phyloP scores from a whole-genome alignment of 2,888 invertebrate genomes.

The Leuctra nigra region DNA sequence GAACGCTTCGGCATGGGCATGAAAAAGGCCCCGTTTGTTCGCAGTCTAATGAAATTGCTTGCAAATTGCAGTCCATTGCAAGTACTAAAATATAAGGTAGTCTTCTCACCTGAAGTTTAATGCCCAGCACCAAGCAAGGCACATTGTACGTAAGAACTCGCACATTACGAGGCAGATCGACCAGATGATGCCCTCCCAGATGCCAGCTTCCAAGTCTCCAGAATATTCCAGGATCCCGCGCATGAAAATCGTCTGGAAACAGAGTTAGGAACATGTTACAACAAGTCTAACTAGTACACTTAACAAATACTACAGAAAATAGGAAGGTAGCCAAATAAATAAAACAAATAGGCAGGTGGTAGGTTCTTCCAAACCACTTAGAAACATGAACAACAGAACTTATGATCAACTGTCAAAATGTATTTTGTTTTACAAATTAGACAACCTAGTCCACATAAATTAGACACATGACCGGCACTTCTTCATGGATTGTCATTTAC shows the following conservation, averaged over 20 bases:
- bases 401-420: not conserved
- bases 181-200: conserved; percentile 43
- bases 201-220: conserved; percentile 38
- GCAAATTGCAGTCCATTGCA: too few relatives aligned
- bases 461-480: not conserved
- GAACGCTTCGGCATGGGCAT: too few relatives aligned
- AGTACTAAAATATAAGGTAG: too few relatives aligned
- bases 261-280: too few relatives aligned
- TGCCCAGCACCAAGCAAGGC: conserved; percentile 45
- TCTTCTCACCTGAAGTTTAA: conserved; percentile 42
- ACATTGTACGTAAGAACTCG: conserved; percentile 42
- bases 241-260: conserved; percentile 42
- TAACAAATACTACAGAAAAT: not conserved
- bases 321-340: too few relatives aligned
- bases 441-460: too few relatives aligned
- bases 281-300: conserved; percentile 2
- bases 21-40: too few relatives aligned
- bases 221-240: conserved; percentile 41
- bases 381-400: not conserved
- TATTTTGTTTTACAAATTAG: not conserved
- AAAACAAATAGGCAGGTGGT: too few relatives aligned
- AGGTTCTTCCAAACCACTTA: too few relatives aligned
- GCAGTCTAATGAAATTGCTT: too few relatives aligned
- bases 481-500: not conserved
- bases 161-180: conserved; percentile 41